A percentile compares a stretch with the other conserved stretches of the same genome.
Conservation (phyloP, 2,797 vertebrate genomes). For the Smutsia gigantea region DNA sequence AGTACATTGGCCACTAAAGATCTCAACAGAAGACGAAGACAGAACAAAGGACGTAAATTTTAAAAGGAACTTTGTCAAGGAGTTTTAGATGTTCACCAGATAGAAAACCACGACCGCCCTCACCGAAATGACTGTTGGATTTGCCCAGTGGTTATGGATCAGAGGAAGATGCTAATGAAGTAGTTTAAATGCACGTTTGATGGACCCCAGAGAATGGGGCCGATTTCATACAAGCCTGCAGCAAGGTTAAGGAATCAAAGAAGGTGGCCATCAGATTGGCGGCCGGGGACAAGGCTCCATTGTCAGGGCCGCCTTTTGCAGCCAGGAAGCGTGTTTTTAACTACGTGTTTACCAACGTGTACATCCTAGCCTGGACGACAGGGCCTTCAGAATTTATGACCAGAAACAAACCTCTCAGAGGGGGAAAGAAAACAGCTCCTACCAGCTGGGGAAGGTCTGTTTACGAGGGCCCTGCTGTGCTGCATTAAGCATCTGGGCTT, state of each 20-base stretch:
- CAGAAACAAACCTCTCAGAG: constrained; percentile 84
- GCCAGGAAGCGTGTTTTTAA: constrained; percentile 84
- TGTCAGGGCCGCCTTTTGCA: constrained; percentile 82
- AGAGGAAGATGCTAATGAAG: constrained; percentile 84
- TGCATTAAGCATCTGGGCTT: constrained; percentile 70
- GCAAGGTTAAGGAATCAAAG: constrained; percentile 86
- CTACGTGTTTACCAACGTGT: constrained; percentile 81
- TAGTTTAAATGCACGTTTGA: constrained; percentile 85
- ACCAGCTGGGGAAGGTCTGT: constrained; percentile 68
- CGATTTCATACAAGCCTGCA: constrained; percentile 84
- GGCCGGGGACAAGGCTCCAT: constrained; percentile 82
- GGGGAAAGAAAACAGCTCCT: constrained; percentile 57
- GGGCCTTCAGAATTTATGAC: constrained; percentile 85
- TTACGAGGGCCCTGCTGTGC: constrained; percentile 70
- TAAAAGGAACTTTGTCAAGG: constrained; percentile 88
- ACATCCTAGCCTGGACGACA: constrained; percentile 71
- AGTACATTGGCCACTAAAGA: constrained; percentile 88
- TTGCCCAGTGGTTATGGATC: constrained; percentile 75
- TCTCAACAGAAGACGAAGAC: constrained; percentile 83
- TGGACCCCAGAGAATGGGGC: constrained; percentile 82
- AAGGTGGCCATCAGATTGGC: constrained; percentile 82
- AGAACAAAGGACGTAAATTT: constrained; percentile 87
- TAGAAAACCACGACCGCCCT: constrained; percentile 78
- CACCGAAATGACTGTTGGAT: constrained; percentile 63
- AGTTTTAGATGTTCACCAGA: constrained; percentile 85